A percentile compares a stretch with the other conserved stretches of the same genome.
Evolutionary conservation across 2,888 invertebrate species (phyloP).

Genomic region (Tetragonula carbonaria): DNA sequence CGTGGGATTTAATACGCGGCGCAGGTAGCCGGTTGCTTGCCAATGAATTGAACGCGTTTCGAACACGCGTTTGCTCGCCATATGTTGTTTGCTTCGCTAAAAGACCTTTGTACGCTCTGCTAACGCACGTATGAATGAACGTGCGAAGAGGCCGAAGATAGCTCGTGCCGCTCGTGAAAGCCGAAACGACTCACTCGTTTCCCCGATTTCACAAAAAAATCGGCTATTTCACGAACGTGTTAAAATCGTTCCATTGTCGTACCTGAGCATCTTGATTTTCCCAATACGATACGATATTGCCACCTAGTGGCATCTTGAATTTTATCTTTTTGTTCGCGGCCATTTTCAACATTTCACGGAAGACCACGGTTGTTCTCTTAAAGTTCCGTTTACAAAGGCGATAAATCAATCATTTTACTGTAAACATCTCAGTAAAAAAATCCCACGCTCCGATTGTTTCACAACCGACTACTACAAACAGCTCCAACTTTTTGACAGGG

Average conservation of each 20-base stretch:
- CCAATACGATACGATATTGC: not conserved
- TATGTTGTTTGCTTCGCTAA: slow-evolving; percentile 76
- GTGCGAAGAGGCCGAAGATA: slow-evolving; percentile 41
- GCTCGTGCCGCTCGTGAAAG: slow-evolving; percentile 36
- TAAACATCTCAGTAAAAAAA: no score
- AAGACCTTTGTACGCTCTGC: slow-evolving; percentile 71
- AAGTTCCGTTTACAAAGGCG: no score
- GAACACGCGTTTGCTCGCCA: slow-evolving; percentile 69
- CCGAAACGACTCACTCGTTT: slow-evolving; percentile 7
- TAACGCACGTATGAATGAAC: slow-evolving; percentile 65
- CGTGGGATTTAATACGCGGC: slow-evolving; percentile 73
- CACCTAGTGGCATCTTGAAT: no score
- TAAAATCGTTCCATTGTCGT: not conserved
- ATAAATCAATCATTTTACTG: no score
- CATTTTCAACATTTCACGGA: no score
- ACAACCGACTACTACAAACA: no score
- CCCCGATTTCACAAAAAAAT: slow-evolving; percentile 9
- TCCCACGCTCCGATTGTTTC: no score
- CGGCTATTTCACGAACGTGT: slow-evolving; percentile 22
- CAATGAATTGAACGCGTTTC: slow-evolving; percentile 74
- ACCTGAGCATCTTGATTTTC: not conserved
- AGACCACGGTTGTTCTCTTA: no score
- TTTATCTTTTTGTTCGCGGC: no score
- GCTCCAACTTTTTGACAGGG: not conserved
- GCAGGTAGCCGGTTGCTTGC: slow-evolving; percentile 75